Evolutionary conservation across 2,888 invertebrate species (phyloP), one percentile per base, ranked within the genome.

Genomic region (Xylocampa areola): DNA sequence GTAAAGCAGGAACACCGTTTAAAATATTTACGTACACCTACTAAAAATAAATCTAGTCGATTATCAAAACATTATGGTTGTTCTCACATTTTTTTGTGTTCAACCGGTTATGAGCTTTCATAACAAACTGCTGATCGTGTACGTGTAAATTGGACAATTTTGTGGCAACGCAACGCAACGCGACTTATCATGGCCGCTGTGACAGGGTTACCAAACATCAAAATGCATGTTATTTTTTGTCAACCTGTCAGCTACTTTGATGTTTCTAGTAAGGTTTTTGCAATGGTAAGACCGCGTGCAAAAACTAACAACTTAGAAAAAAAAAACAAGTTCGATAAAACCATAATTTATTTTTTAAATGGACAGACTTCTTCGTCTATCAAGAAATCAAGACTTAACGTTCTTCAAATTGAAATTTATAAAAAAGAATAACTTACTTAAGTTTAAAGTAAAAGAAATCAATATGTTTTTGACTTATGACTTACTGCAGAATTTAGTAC

Each of bases 141-240:
- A 48, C 39, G 54, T 53, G 75, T 71, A 71, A 72, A 74, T 74
- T 72, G 75, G 50, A 44, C 68, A 74, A 74, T 72, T 72, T 74
- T 19, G 21, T 57, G 36, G 50, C 45, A 49, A 36, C 57, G 13
- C 54, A 37, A 23, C 45, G 57, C 58, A 53, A 23, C 45, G 57
- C 58, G 51, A 55, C 29, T 29, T 27, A n/a, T 47, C 25, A 49
- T 45, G 40, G 57, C 37, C 11, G 54, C 32, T 27, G 4, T 8
- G 11, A 36, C 41, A 74, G 55, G 62, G 59, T 57, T 74, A 51
- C 41, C 64, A 51, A 50, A 49, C 48, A 45, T 57, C 37, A 70
- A 49, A 66, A 55, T 11, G 21, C 2, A 17, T 32, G 25, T 23
- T n/a, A 33, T 6, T 21, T 8, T 21, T 10, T 23, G 40, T 14